Percentiles rank a stretch among this genome's conserved stretches.
phyloP scores from a whole-genome alignment of 2,888 invertebrate genomes.

The Villa cingulata region DNA sequence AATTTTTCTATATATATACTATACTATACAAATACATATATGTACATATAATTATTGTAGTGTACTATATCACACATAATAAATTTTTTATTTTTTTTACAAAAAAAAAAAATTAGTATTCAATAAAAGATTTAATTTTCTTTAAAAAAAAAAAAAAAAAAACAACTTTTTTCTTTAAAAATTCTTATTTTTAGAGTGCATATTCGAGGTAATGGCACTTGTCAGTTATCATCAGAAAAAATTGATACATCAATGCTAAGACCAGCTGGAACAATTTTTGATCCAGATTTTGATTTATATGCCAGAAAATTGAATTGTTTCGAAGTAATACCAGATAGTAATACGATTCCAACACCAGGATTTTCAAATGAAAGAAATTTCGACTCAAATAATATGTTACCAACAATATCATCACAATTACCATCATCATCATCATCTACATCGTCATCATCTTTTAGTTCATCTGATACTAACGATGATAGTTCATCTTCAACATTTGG shows the following conservation, averaged over 20 bases:
- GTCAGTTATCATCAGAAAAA: slow-evolving; percentile 40
- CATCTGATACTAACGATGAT: background rate
- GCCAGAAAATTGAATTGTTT: slow-evolving; percentile 42
- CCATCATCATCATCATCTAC: background rate
- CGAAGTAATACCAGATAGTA: slow-evolving; percentile 19
- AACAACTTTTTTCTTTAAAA: no score
- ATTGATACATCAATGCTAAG: slow-evolving; percentile 38
- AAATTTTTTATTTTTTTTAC: slow-evolving; percentile 4
- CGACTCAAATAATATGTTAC: slow-evolving; percentile 1
- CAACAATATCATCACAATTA: background rate
- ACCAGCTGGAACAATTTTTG: slow-evolving; percentile 39
- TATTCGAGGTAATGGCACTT: slow-evolving; percentile 47
- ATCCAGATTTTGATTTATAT: slow-evolving; percentile 51
- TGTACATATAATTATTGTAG: background rate
- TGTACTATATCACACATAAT: background rate
- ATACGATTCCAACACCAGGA: slow-evolving; percentile 1
- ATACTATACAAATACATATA: no score
- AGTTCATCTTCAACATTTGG: background rate
- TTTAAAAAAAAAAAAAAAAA: no score
- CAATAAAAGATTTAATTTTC: no score
- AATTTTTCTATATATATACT: no score
- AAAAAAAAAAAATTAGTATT: no score
- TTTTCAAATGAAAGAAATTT: no score
- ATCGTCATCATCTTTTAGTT: slow-evolving; percentile 2
- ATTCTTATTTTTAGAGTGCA: slow-evolving; percentile 38